A percentile compares a stretch with the other conserved stretches of the same genome.
Evolutionary conservation across 2,797 vertebrate species (phyloP).

Genomic region (Pempheris klunzingeri): DNA sequence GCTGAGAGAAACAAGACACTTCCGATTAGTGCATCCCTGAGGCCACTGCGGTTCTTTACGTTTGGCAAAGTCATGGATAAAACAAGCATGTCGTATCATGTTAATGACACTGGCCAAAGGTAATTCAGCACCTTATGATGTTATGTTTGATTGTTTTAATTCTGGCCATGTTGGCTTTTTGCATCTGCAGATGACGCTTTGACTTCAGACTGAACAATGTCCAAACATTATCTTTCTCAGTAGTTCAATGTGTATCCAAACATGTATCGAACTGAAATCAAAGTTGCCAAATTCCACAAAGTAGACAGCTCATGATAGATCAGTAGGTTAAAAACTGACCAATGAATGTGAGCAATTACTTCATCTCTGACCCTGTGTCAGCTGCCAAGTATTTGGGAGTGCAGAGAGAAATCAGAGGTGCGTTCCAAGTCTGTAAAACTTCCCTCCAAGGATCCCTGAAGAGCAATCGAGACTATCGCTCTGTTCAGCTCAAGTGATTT

Average conservation of each 20-base stretch:
- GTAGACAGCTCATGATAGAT: constrained; percentile 37
- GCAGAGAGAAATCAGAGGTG: constrained; percentile 43
- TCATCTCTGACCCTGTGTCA: constrained; percentile 64
- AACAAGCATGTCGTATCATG: constrained; percentile 40
- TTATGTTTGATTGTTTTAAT: constrained; percentile 33
- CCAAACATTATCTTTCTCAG: constrained; percentile 7
- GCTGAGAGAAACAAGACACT: constrained; percentile 75
- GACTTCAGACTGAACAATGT: constrained; percentile 16
- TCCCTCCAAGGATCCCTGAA: constrained; percentile 51
- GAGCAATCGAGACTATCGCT: constrained; percentile 46
- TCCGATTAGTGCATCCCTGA: constrained; percentile 64
- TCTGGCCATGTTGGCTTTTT: too few species aligned
- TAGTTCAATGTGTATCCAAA: constrained; percentile 11
- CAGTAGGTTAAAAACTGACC: constrained; percentile 54
- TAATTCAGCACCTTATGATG: constrained; percentile 10
- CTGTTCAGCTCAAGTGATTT: constrained; percentile 61
- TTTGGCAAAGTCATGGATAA: constrained; percentile 46
- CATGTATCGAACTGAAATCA: constrained; percentile 11
- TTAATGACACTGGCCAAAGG: constrained; percentile 28
- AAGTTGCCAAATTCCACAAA: constrained; percentile 19
- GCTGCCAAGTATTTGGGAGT: constrained; percentile 68
- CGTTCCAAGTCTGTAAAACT: constrained; percentile 63
- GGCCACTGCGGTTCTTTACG: constrained; percentile 38
- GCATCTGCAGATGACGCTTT: constrained; percentile 12
- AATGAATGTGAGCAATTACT: constrained; percentile 73